Base-by-base conservation (phyloP, 2,888 invertebrate genomes). In the Chrysolina americana region DNA sequence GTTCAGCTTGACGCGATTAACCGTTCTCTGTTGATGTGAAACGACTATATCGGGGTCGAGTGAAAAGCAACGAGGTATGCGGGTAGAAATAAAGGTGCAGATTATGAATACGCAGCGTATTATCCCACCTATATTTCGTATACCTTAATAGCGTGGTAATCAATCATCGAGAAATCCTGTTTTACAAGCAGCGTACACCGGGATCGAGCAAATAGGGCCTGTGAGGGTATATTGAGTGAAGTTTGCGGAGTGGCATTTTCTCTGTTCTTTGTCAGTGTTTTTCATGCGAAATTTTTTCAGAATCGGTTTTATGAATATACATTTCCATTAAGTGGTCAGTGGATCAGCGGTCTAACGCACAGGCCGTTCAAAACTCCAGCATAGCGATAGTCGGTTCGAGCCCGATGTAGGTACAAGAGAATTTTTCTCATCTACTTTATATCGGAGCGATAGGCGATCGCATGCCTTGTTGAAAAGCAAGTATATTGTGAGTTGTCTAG, bases 41-140 rank as follows among this genome's bases (percentile, higher is more conserved):
- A 80, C 81, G 80, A 80, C 76, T 69, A 72, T 59, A 59, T 59
- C 59, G 36, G 73, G 72, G 70, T 71, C 65, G 74, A 68, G 64
- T 79, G 80, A 81, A 81, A 81, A 80, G 79, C 74, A 75, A 76
- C 76, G 75, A 75, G 77, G 76, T 76, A 53, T 5, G 78, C 76
- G 76, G 77, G 78, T 71, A 79, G 80, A 81, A 78, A 83, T 82
- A 82, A 84, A 84, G 84, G 83, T 84, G 81, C 79, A 82, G 82
- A 81, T 82, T 81, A 81, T 83, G 81, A 84, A 83, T 81, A 80
- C 80, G 75, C 77, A 79, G 79, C 80, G 79, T 68, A 70, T 83
- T 82, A 82, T 82, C 83, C 82, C 74, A 81, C 81, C 81, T 81
- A 81, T 81, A 79, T 73, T 76, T 78, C 77, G 76, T 77, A 77